Percentiles rank a stretch among this genome's conserved stretches.
Evolutionary conservation across 2,888 invertebrate species (phyloP).

Genomic region (Coenonympha arcania): DNA sequence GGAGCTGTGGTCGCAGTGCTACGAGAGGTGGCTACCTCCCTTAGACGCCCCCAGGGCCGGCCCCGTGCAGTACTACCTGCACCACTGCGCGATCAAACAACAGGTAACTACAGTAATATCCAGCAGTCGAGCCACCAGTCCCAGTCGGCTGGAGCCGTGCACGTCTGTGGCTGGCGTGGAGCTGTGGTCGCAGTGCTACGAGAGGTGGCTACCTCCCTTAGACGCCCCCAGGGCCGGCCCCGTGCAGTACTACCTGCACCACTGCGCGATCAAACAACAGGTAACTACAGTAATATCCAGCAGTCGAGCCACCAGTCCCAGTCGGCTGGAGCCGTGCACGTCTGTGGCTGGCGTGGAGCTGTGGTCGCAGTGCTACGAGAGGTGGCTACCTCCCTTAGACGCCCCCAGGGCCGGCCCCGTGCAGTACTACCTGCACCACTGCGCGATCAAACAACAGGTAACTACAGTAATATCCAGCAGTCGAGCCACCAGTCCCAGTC

Average conservation of each 20-base stretch:
- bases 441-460: too few relatives aligned
- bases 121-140: too few relatives aligned
- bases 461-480: not conserved
- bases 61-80: constrained; percentile 72
- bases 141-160: too few relatives aligned
- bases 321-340: not conserved
- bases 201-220: too few relatives aligned
- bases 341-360: not conserved
- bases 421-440: too few relatives aligned
- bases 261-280: too few relatives aligned
- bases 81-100: constrained; percentile 58
- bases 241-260: not conserved
- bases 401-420: too few relatives aligned
- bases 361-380: not conserved
- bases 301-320: not conserved
- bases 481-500: not conserved
- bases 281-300: too few relatives aligned
- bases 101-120: constrained; percentile 63
- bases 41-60: constrained; percentile 85
- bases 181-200: too few relatives aligned
- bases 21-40: constrained; percentile 89
- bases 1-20: constrained; percentile 90
- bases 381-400: too few relatives aligned
- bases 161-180: not conserved
- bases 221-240: not conserved